A percentile compares a stretch with the other conserved stretches of the same genome.
Evolutionary conservation across 2,888 invertebrate genomes (phyloP).

Genomic region (Troglohyphantes excavatus): DNA sequence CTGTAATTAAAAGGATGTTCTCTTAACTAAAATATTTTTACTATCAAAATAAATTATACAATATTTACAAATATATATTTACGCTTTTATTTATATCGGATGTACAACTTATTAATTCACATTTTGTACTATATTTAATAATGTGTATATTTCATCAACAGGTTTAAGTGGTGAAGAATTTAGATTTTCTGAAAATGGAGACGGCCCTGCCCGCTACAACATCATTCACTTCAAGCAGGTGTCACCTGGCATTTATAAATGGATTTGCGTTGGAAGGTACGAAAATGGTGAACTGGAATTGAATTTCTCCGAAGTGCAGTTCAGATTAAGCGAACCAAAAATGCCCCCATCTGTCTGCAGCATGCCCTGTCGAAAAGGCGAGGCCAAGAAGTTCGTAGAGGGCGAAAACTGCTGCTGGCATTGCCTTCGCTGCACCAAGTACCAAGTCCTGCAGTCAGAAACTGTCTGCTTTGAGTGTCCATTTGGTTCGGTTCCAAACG

Average conservation of each 20-base stretch:
- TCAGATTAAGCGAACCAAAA: slow-evolving; percentile 69
- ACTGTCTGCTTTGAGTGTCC: slow-evolving; percentile 92
- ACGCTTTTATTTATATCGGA: too few species aligned
- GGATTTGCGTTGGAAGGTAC: slow-evolving; percentile 94
- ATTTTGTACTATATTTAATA: too few species aligned
- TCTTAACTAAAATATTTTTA: too few species aligned
- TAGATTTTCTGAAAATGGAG: slow-evolving; percentile 93
- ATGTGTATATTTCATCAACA: slow-evolving; percentile 83
- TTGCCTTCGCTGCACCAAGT: slow-evolving; percentile 93
- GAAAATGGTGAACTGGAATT: slow-evolving; percentile 90
- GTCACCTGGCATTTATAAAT: slow-evolving; percentile 88
- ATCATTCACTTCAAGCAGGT: slow-evolving; percentile 96
- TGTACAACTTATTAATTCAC: too few species aligned
- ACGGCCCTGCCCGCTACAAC: slow-evolving; percentile 96
- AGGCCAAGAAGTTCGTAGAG: slow-evolving; percentile 95
- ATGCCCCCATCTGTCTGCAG: slow-evolving; percentile 95
- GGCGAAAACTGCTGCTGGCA: slow-evolving; percentile 97
- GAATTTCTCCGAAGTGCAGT: slow-evolving; percentile 83
- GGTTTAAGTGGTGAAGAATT: slow-evolving; percentile 95
- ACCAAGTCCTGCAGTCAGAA: slow-evolving; percentile 91
- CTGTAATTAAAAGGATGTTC: too few species aligned
- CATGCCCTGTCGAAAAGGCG: slow-evolving; percentile 92
- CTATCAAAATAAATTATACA: too few species aligned
- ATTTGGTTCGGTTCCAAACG: slow-evolving; percentile 90
- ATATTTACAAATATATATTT: too few species aligned